Evolutionary conservation across 2,797 vertebrate species (phyloP).

Genomic region (Schizothorax lantsangensis): DNA sequence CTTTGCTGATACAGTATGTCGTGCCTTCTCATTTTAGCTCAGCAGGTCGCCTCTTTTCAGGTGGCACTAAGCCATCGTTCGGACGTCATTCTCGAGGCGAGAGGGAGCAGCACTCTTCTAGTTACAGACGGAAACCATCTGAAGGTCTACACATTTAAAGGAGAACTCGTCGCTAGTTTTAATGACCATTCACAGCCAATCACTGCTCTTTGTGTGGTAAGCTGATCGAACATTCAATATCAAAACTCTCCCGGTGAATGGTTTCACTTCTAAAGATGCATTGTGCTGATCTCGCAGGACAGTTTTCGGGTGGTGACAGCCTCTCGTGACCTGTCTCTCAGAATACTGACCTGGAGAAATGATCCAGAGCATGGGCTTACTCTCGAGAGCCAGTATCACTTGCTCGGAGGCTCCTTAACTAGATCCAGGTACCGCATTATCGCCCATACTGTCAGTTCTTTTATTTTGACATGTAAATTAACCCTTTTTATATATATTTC

Average conservation of each 20-base stretch:
- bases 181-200: conserved; percentile 81
- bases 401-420: conserved; percentile 78
- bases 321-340: conserved; percentile 79
- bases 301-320: conserved; percentile 80
- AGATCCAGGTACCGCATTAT: conserved; percentile 76
- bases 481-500: background rate
- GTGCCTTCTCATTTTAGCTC: conserved; percentile 57
- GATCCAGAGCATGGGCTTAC: conserved; percentile 63
- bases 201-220: conserved; percentile 83
- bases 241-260: background rate
- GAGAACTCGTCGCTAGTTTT: conserved; percentile 77
- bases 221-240: conserved; percentile 18
- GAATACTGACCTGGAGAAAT: conserved; percentile 76
- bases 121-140: conserved; percentile 68
- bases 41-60: conserved; percentile 77
- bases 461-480: background rate
- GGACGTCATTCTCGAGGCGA: conserved; percentile 72
- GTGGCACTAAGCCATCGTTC: conserved; percentile 51
- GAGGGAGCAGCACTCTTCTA: conserved; percentile 75
- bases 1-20: background rate
- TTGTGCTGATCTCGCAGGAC: conserved; percentile 68
- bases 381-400: conserved; percentile 78
- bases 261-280: background rate
- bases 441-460: background rate
- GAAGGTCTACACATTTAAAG: conserved; percentile 77